Percentiles rank a stretch among this genome's conserved stretches.
Conservation (phyloP, 2,113 vertebrate species). For the Empidonax alnorum region DNA sequence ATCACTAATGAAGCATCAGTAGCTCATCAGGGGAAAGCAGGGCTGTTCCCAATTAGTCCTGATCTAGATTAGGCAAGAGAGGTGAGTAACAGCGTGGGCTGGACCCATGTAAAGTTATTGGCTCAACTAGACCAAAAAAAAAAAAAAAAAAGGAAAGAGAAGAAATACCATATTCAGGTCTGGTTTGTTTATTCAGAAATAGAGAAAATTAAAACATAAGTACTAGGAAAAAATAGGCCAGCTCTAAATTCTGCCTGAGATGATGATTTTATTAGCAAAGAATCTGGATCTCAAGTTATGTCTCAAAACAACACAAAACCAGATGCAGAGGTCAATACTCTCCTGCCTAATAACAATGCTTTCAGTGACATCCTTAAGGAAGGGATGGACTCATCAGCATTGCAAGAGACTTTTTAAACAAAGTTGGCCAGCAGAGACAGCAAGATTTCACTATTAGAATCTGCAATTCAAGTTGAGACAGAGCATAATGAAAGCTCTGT, state of each 20-base stretch:
- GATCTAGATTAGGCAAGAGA: slow-evolving; percentile 61
- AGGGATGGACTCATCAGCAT: neutral
- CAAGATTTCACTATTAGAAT: neutral
- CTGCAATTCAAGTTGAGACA: slow-evolving; percentile 6
- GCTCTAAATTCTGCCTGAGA: slow-evolving; percentile 62
- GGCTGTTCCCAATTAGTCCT: slow-evolving; percentile 38
- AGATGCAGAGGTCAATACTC: slow-evolving; percentile 67
- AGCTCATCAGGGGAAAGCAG: slow-evolving; percentile 38
- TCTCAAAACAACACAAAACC: slow-evolving; percentile 68
- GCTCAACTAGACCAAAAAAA: slow-evolving; percentile 4
- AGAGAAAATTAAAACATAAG: slow-evolving; percentile 63
- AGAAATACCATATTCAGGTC: slow-evolving; percentile 44
- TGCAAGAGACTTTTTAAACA: slow-evolving; percentile 20
- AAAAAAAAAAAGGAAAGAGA: neutral
- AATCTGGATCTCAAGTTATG: slow-evolving; percentile 61
- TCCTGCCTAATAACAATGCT: slow-evolving; percentile 55
- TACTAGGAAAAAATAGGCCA: slow-evolving; percentile 55
- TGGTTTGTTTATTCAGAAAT: slow-evolving; percentile 66
- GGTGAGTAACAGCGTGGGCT: slow-evolving; percentile 44
- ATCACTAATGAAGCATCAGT: slow-evolving; percentile 15
- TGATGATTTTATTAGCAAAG: slow-evolving; percentile 69
- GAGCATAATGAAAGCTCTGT: slow-evolving; percentile 21
- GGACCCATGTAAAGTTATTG: slow-evolving; percentile 11
- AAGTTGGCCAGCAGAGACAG: slow-evolving; percentile 24
- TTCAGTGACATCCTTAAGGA: slow-evolving; percentile 58